These are phyloP conservation scores for Germaria angustata DNA, from an alignment of 2,888 invertebrate species.

Conservation along the genomic window DNA sequence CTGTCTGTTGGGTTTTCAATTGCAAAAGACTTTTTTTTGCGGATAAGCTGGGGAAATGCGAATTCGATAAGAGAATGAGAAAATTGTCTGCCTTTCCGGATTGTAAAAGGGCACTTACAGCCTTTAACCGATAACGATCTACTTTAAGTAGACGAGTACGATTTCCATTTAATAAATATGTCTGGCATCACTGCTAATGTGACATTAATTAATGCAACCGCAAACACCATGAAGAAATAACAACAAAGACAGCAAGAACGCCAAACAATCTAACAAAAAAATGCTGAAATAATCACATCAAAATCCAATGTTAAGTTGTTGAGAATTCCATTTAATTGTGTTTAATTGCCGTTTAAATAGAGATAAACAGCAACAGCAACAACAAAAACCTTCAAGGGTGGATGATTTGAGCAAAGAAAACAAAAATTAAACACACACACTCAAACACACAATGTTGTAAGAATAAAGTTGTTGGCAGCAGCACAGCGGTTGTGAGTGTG, in stretches of 20 bases:
- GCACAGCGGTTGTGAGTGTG: not conserved
- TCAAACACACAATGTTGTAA: not conserved
- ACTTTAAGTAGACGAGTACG: too few species aligned
- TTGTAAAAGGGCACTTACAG: too few species aligned
- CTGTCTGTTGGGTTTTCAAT: too few species aligned
- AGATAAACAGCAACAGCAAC: slow-evolving; percentile 45
- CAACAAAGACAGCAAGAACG: slow-evolving; percentile 14
- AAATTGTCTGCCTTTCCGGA: too few species aligned
- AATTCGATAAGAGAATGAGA: too few species aligned
- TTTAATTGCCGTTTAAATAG: slow-evolving; percentile 57
- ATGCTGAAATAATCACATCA: slow-evolving; percentile 47
- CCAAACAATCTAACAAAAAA: slow-evolving; percentile 9
- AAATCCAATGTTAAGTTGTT: slow-evolving; percentile 47
- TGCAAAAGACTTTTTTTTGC: too few species aligned
- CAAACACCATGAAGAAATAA: slow-evolving; percentile 27
- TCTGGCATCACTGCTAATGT: slow-evolving; percentile 6
- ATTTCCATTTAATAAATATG: not conserved
- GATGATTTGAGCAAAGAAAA: slow-evolving; percentile 18
- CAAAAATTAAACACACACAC: not conserved
- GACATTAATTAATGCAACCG: slow-evolving; percentile 34
- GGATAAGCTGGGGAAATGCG: too few species aligned
- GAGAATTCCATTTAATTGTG: slow-evolving; percentile 58
- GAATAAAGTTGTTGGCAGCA: not conserved
- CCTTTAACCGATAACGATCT: too few species aligned
- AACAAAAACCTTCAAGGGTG: slow-evolving; percentile 48